Base-by-base conservation (phyloP, 2,888 invertebrate species). In the Clusia tigrina region DNA sequence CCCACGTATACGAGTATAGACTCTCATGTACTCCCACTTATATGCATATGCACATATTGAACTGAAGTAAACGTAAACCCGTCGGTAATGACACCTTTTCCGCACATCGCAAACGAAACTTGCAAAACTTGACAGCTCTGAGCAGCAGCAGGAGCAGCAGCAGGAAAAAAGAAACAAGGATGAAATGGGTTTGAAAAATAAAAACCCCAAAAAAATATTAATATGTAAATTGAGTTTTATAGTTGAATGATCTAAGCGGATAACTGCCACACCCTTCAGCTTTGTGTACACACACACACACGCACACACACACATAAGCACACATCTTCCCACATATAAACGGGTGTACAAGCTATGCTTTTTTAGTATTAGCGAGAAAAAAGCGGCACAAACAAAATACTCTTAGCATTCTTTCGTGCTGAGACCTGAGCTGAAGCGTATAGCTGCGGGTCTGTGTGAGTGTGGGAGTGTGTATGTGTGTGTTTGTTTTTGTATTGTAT, bases 221-320 rank as follows among this genome's bases (percentile, higher is more conserved):
- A 81, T 79, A 80, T 80, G 80, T 79, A 80, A 80, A 80, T 80
- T 80, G 80, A 77, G 80, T 80, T 81, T 81, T 79, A 75, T 78
- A 75, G 77, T 80, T 80, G 79, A 81, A 73, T 78, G 79, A 75
- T 76, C 78, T 78, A 78, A 78, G 78, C 78, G 77, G 76, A 78
- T 74, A 77, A 73, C 73, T 67, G 69, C 48, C 51, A 63, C 65
- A 68, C 63, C 48, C 48, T 48, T 48, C 20, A 20, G 3, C 48
- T 48, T 18, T 48, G 22, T n/a, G n/a, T 17, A 48, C 22, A 51
- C 18, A 18, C 17, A 54, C 53, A 56, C 23, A 46, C 23, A 26
- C 32, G 32, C 20, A 22, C 22, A 9, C 54, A 60, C n/a, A 54
- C 23, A n/a, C 26, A 10, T 1, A 66, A 46, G 58, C 54, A 62